Evolutionary conservation across 1,140 invertebrate species (phyloP).

Genomic region (Brachionus angularis): DNA sequence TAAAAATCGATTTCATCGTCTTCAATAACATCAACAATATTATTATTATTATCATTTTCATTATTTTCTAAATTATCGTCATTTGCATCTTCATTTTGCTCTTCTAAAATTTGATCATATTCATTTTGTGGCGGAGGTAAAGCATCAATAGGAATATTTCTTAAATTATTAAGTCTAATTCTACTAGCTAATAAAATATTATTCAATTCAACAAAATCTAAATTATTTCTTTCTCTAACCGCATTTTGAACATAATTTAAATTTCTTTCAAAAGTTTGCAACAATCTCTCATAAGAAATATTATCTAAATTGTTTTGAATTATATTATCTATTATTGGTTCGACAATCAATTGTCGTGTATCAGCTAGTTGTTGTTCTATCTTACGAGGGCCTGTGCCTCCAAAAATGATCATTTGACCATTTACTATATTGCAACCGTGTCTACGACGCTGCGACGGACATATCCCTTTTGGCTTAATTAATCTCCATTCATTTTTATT

Average conservation of each 20-base stretch:
- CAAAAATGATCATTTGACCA: slow-evolving; percentile 71
- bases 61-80: neutral
- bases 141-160: neutral
- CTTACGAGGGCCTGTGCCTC: slow-evolving; percentile 66
- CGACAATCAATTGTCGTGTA: neutral
- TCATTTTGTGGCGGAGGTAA: neutral
- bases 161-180: neutral
- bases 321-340: neutral
- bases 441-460: slow-evolving; percentile 64
- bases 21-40: neutral
- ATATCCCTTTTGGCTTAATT: slow-evolving; percentile 62
- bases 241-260: neutral
- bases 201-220: neutral
- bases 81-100: neutral
- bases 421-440: slow-evolving; percentile 70
- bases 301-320: neutral
- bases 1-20: slow-evolving; percentile 43
- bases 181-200: neutral
- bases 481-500: slow-evolving; percentile 65
- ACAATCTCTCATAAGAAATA: neutral
- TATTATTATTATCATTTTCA: neutral
- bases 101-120: neutral
- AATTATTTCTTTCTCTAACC: neutral
- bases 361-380: neutral
- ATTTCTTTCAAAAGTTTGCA: slow-evolving; percentile 7